Evolutionary conservation across 2,113 vertebrate genomes (phyloP), one percentile per base, ranked within the genome.

Genomic region (Calypte anna): DNA sequence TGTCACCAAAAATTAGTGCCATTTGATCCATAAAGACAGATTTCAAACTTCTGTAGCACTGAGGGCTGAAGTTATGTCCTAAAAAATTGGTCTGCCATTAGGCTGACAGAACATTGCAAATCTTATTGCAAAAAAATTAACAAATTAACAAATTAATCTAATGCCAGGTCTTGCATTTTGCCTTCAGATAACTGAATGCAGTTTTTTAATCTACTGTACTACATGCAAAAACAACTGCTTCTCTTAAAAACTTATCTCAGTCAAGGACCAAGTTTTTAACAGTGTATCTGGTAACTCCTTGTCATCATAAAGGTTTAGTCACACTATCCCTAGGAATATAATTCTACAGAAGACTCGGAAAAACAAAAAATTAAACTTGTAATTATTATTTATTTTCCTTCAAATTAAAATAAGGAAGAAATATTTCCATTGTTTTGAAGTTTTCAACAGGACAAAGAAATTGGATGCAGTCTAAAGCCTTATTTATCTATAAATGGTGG

Each of bases 361-460:
- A 91, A 89, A 73, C 79, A 58, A 84, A 81, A 73, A 67, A 12
- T 36, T 74, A 90, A 90, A 66, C 67, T 31, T 85, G 69, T 73
- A 88, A 95, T 91, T 92, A 68, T 50, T 55, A 38, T 69, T 85
- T 69, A 28, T 54, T 82, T 92, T n/a, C 19, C 91, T 86, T n/a
- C 31, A 89, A 62, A 84, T 55, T 70, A 88, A 87, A 85, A 74
- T 36, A 77, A n/a, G 25, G 61, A 93, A 86, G 28, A 72, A 68
- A 16, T 67, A 77, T 17, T 91, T 89, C 31, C 61, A 78, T 86
- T 85, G 79, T 86, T 94, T 54, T 88, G 68, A 96, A 64, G 68
- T 46, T 79, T 83, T 74, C 79, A 74, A 20, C 70, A 28, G 64
- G 58, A 89, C 19, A 72, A 46, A 79, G 21, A 81, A 89, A 78